Base-by-base conservation (phyloP, 2,888 invertebrate genomes). In the Heteropelma amictum region DNA sequence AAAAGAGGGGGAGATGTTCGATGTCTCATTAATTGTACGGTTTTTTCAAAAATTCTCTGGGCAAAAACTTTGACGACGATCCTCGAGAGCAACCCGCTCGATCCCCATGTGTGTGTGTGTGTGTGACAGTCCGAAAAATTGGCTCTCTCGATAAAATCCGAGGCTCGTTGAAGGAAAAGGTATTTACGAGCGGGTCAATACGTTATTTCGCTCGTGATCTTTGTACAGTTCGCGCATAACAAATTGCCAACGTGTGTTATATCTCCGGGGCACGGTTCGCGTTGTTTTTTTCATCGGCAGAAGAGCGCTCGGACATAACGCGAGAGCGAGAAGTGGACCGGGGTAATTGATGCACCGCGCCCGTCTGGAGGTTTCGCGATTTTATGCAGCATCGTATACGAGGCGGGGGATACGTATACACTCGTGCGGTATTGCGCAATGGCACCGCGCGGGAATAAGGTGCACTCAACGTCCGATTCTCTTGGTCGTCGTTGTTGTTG, bases 281-380 rank as follows among this genome's bases (percentile, higher is more conserved):
- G 5, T 61, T 30, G 12, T 12, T 19, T 21, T 56, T 58, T 40
- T 38, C 10, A 56, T 26, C n/a, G 49, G 14, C 51, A 28, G 45
- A 51, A 12, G 10, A 47, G 51, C 10, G 45, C 33, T 45, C 23
- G 42, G 26, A 45, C 42, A 61, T 61, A 69, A 61, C 33, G 53
- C 33, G 61, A n/a, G n/a, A 42, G 54, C 38, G 74, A 70, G 67
- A 75, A 77, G 70, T 74, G 75, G 63, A 72, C 68, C 68, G 72
- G 53, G 72, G 71, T 79, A 79, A 79, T 79, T 79, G 79, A 79
- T 77, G 79, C 79, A 79, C 79, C 79, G 77, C 71, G 63, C 71
- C 75, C 71, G 71, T 72, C 58, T 76, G 56, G 68, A 56, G 54
- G 49, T 68, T 71, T 63, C 71, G 63, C 54, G 38, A 40, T 67